Evolutionary conservation across 2,797 vertebrate genomes (phyloP).

Genomic region (Danio aesculapii): DNA sequence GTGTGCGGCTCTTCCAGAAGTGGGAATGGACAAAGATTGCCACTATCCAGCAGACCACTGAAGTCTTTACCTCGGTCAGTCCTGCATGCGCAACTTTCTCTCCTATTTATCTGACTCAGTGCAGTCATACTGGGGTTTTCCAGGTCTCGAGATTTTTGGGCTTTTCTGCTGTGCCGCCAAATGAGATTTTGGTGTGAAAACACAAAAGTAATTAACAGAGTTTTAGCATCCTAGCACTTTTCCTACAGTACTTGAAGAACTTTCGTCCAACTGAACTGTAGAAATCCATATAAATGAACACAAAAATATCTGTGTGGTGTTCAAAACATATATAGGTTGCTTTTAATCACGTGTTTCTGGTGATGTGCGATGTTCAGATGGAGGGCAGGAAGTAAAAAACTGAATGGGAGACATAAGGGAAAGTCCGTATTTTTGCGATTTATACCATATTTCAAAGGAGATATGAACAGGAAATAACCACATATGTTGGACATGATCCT

Average conservation of each 20-base stretch:
- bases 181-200: neutral
- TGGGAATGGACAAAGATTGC: constrained; percentile 91
- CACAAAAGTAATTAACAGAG: neutral
- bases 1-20: constrained; percentile 86
- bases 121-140: neutral
- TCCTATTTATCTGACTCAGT: neutral
- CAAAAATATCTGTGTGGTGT: neutral
- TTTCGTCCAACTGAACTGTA: too few species aligned
- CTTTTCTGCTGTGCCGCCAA: neutral
- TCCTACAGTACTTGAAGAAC: neutral
- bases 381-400: too few species aligned
- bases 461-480: too few species aligned
- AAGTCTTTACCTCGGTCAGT: constrained; percentile 89
- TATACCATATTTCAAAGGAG: too few species aligned
- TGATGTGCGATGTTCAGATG: too few species aligned
- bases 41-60: constrained; percentile 90
- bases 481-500: too few species aligned
- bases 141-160: neutral
- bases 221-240: neutral
- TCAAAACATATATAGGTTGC: neutral
- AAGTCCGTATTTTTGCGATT: too few species aligned
- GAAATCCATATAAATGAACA: neutral
- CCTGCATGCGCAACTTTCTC: neutral
- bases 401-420: too few species aligned
- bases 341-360: too few species aligned